phyloP scores from a whole-genome alignment of 2,113 vertebrate genomes.

The Nesogale talazaci region DNA sequence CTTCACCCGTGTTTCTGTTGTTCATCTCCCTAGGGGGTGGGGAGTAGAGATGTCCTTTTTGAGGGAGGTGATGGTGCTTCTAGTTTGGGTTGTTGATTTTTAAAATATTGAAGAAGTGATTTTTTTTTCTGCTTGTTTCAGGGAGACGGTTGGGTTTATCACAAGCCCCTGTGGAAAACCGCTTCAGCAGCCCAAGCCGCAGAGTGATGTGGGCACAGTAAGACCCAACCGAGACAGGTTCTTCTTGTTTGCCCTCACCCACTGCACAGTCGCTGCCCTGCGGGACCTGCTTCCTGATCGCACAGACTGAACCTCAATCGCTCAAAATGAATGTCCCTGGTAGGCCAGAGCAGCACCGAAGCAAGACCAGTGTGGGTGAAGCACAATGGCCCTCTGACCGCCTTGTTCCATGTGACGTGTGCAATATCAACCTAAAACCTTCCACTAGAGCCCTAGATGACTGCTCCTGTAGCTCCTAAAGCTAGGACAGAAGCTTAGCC shows the following conservation, averaged over 20 bases:
- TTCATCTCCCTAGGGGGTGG: too few species aligned
- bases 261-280: conserved; percentile 81
- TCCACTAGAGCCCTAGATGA: conserved; percentile 79
- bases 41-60: not conserved
- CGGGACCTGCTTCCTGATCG: conserved; percentile 83
- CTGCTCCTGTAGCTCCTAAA: conserved; percentile 79
- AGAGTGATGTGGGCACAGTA: conserved; percentile 80
- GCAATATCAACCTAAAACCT: conserved; percentile 76
- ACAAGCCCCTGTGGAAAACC: conserved; percentile 95
- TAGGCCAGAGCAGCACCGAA: conserved; percentile 82
- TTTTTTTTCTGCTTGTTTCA: conserved; percentile 82
- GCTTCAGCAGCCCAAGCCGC: conserved; percentile 83
- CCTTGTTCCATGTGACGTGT: conserved; percentile 75
- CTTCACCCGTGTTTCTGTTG: too few species aligned
- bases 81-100: conserved; percentile 35
- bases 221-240: conserved; percentile 75
- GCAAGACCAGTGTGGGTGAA: conserved; percentile 76
- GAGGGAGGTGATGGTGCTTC: not conserved
- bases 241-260: conserved; percentile 76
- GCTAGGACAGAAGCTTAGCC: conserved; percentile 72
- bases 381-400: conserved; percentile 78
- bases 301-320: conserved; percentile 81
- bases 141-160: conserved; percentile 97
- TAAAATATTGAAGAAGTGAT: conserved; percentile 33
- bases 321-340: conserved; percentile 79